Evolutionary conservation across 2,888 invertebrate species (phyloP).

Genomic region (Blomia tropicalis): DNA sequence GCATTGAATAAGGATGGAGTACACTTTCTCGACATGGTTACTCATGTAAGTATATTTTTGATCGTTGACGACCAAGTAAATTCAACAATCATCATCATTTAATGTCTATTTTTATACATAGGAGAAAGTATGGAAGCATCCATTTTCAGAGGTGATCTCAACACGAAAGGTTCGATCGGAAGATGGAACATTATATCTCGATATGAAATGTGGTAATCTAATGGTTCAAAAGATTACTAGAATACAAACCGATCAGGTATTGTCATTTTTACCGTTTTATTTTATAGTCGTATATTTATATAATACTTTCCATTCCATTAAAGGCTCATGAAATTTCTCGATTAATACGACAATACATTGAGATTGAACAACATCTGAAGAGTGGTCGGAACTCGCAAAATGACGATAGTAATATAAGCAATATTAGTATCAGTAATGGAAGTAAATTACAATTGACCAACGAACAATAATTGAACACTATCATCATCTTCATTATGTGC

Average conservation of each 20-base stretch:
- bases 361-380: constrained; percentile 46
- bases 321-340: constrained; percentile 93
- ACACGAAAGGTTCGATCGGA: constrained; percentile 79
- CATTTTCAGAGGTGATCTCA: constrained; percentile 85
- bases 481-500: too few relatives aligned
- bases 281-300: not conserved
- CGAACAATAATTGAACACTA: too few relatives aligned
- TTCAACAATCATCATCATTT: not conserved
- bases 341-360: constrained; percentile 88
- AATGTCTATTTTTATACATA: constrained; percentile 32
- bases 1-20: constrained; percentile 85
- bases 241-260: constrained; percentile 65
- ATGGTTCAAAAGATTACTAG: constrained; percentile 87
- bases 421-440: too few relatives aligned
- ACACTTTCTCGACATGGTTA: constrained; percentile 74
- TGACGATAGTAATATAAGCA: too few relatives aligned
- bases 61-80: not conserved
- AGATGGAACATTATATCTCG: constrained; percentile 74
- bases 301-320: constrained; percentile 23
- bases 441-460: too few relatives aligned
- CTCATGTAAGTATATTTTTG: constrained; percentile 48
- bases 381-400: constrained; percentile 3
- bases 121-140: constrained; percentile 81
- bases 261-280: too few relatives aligned
- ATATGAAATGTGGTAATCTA: constrained; percentile 91